These are phyloP conservation scores for Drosophila navojoa DNA, from an alignment of 1,140 invertebrate species.

Conservation along the genomic window DNA sequence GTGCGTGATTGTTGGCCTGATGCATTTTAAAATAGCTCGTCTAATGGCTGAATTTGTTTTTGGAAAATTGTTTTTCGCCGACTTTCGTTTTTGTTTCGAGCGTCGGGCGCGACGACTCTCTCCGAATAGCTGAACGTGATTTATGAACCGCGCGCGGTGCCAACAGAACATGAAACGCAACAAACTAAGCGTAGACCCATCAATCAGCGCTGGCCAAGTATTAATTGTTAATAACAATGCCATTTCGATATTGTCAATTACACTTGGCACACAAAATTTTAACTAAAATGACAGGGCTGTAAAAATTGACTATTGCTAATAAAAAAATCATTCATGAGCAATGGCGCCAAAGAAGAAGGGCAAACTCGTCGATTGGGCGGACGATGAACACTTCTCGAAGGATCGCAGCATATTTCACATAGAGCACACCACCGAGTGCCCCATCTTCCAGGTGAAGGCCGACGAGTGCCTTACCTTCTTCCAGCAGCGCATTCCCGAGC, in stretches of 20 bases:
- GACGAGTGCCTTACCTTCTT: conserved; percentile 66
- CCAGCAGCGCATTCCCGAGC: conserved; percentile 57
- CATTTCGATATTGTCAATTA: conserved; percentile 25
- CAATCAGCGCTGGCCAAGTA: conserved; percentile 51
- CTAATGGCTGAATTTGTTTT: conserved; percentile 57
- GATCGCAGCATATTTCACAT: conserved; percentile 72
- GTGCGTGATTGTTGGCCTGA: conserved; percentile 5
- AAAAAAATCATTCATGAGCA: neutral
- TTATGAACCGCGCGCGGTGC: conserved; percentile 51
- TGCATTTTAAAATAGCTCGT: conserved; percentile 61
- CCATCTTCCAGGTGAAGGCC: conserved; percentile 73
- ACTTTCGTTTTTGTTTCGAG: conserved; percentile 20
- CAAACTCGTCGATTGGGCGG: conserved; percentile 67
- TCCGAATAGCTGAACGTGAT: conserved; percentile 54
- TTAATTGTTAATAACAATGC: conserved; percentile 49
- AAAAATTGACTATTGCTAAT: neutral
- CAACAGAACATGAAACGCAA: conserved; percentile 43
- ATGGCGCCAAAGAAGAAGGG: conserved; percentile 48
- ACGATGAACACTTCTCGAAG: conserved; percentile 68
- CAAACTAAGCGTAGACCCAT: conserved; percentile 44
- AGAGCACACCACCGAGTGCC: conserved; percentile 73
- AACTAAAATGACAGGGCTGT: conserved; percentile 1
- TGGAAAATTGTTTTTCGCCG: conserved; percentile 35
- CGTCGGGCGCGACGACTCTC: conserved; percentile 37
- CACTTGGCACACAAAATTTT: conserved; percentile 19